Evolutionary conservation across 1,140 invertebrate genomes (phyloP).

Genomic region (Macrocentrus cingulum): DNA sequence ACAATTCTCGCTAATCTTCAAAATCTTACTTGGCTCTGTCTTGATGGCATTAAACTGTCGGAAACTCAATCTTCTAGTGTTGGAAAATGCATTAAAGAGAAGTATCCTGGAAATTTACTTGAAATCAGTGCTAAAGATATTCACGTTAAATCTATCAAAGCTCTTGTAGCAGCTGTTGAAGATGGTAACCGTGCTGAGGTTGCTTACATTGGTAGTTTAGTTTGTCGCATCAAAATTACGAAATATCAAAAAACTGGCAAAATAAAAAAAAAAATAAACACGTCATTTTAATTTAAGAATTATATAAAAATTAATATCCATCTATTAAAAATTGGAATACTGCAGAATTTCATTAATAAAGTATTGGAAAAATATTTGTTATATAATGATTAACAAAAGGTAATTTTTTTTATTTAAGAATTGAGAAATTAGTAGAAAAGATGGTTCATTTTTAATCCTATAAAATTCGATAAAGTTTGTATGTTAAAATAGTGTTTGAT

Average conservation of each 20-base stretch:
- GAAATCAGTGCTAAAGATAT: conserved; percentile 56
- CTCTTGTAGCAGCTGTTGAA: conserved; percentile 50
- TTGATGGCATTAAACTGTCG: conserved; percentile 51
- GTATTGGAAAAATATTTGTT: too few species aligned
- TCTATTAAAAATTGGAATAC: too few species aligned
- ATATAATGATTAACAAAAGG: too few species aligned
- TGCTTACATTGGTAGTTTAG: conserved; percentile 51
- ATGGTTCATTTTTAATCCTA: too few species aligned
- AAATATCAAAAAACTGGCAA: conserved; percentile 44
- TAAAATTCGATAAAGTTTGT: too few species aligned
- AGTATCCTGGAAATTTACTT: conserved; percentile 48
- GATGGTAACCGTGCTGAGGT: conserved; percentile 55
- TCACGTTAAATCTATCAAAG: conserved; percentile 49
- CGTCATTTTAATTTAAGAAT: too few species aligned
- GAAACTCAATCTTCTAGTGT: conserved; percentile 48
- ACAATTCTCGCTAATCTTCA: conserved; percentile 52
- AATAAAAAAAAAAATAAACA: conserved; percentile 39
- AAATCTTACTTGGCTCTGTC: conserved; percentile 52
- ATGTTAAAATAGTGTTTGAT: too few species aligned
- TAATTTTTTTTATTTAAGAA: too few species aligned
- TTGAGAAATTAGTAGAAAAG: too few species aligned
- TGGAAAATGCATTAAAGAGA: conserved; percentile 55
- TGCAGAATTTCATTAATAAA: too few species aligned
- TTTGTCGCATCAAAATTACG: conserved; percentile 44
- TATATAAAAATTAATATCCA: too few species aligned